Evolutionary conservation across 1,140 invertebrate species (phyloP).

Genomic region (Lepidurus packardi): DNA sequence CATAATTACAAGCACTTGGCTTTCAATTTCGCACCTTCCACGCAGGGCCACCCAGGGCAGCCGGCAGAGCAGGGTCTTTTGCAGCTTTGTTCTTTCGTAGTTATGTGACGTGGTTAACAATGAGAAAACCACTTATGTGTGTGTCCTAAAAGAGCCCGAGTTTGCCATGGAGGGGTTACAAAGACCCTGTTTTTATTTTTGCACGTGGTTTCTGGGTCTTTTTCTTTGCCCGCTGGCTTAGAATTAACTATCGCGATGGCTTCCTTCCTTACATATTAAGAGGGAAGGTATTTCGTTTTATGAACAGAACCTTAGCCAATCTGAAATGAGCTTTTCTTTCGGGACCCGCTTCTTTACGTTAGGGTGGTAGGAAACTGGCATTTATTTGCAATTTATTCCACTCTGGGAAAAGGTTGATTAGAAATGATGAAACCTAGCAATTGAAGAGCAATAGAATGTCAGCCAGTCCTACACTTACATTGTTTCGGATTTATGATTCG

Average conservation of each 20-base stretch:
- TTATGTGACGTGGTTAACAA: slow-evolving; percentile 14
- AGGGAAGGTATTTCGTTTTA: not conserved
- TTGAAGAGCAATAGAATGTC: slow-evolving; percentile 19
- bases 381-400: slow-evolving; percentile 10
- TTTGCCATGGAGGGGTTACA: not conserved
- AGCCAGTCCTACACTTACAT: not conserved
- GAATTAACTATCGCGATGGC: not conserved
- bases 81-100: slow-evolving; percentile 3
- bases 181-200: slow-evolving; percentile 11
- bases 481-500: not conserved
- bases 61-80: not conserved
- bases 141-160: slow-evolving; percentile 1
- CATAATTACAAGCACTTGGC: slow-evolving; percentile 11
- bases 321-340: slow-evolving; percentile 3
- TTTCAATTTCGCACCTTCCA: slow-evolving; percentile 14
- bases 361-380: not conserved
- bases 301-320: slow-evolving; percentile 15
- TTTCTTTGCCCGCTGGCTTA: not conserved
- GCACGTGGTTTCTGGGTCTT: slow-evolving; percentile 6
- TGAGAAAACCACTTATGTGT: slow-evolving; percentile 19
- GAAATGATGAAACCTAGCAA: slow-evolving; percentile 12
- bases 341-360: not conserved
- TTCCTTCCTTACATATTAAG: slow-evolving; percentile 2
- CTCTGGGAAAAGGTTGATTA: slow-evolving; percentile 2
- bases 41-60: slow-evolving; percentile 6